A percentile compares a stretch with the other conserved stretches of the same genome.
Evolutionary conservation across 2,113 vertebrate genomes (phyloP).

Genomic region (Lathamus discolor): DNA sequence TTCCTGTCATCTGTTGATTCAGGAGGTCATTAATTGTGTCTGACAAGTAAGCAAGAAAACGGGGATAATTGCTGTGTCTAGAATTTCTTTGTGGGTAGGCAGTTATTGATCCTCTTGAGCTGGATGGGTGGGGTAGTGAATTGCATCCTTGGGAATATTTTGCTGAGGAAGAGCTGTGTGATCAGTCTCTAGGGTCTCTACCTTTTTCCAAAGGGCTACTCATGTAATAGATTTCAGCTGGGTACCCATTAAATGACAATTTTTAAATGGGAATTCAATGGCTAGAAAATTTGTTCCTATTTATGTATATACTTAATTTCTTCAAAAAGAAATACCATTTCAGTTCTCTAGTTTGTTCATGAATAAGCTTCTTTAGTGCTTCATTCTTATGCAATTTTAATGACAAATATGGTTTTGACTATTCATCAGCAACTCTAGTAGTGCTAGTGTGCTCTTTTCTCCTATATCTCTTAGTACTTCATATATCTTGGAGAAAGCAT

Average conservation of each 20-base stretch:
- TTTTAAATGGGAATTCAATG: neutral
- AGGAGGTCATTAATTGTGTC: neutral
- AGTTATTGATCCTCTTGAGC: neutral
- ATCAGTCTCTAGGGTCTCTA: neutral
- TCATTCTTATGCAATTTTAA: neutral
- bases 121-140: neutral
- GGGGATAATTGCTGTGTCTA: neutral
- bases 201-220: neutral
- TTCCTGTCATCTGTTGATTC: neutral
- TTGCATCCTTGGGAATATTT: neutral
- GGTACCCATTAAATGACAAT: neutral
- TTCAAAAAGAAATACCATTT: neutral
- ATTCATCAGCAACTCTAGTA: neutral
- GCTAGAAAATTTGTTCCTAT: neutral
- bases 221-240: neutral
- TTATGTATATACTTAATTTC: neutral
- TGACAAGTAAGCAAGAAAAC: conserved; percentile 14
- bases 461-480: neutral
- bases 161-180: neutral
- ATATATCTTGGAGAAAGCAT: neutral
- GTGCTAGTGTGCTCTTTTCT: neutral
- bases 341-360: neutral
- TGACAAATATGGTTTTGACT: neutral
- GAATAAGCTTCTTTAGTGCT: neutral
- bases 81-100: neutral